These are phyloP conservation scores for Chymomyza costata DNA, from an alignment of 1,140 invertebrate genomes.

Conservation along the genomic window DNA sequence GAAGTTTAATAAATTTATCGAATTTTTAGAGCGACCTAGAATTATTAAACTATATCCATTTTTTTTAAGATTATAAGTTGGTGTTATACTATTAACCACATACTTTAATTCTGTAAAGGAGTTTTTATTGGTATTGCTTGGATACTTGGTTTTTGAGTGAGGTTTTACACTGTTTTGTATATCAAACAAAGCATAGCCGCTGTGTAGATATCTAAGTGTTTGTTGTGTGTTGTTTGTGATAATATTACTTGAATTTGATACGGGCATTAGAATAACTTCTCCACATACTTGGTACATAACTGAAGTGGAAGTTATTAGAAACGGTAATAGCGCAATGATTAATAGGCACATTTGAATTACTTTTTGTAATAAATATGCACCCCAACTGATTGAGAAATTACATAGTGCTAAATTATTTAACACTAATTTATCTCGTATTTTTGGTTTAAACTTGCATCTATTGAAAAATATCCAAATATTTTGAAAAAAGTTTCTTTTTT, in stretches of 20 bases:
- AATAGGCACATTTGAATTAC: constrained; percentile 41
- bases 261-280: constrained; percentile 18
- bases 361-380: constrained; percentile 23
- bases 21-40: constrained; percentile 34
- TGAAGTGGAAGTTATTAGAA: constrained; percentile 18
- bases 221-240: not conserved
- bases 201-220: not conserved
- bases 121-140: constrained; percentile 1
- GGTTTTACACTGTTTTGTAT: not conserved
- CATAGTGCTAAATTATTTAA: no score
- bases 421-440: constrained; percentile 1
- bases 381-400: no score
- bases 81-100: not conserved
- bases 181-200: no score
- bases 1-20: constrained; percentile 2
- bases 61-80: constrained; percentile 16
- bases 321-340: constrained; percentile 36
- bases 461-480: no score
- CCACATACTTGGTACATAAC: constrained; percentile 22
- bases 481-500: no score
- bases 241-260: constrained; percentile 20
- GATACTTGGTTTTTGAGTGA: not conserved
- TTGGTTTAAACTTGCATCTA: not conserved
- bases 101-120: not conserved
- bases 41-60: constrained; percentile 54